Evolutionary conservation across 2,888 invertebrate species (phyloP), one percentile per base, ranked within the genome.

Genomic region (Augochlorella aurata): DNA sequence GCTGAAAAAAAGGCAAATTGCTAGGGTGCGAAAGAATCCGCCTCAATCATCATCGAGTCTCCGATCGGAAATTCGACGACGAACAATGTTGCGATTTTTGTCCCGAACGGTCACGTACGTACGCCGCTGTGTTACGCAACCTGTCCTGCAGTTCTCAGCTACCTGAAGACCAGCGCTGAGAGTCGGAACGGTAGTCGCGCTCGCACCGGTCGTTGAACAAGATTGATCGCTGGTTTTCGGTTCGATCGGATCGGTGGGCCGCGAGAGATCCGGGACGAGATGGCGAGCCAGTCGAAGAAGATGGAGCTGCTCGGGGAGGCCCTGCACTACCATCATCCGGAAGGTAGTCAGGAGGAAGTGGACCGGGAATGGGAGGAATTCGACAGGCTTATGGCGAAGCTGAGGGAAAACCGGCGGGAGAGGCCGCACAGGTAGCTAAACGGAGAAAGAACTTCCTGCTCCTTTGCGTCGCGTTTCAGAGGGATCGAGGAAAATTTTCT

Each of bases 321-420:
- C 49, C 90, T 91, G 38, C 91, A 89, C 29, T 79, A 74, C 50
- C 90, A 92, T 70, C 92, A 92, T 85, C 94, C 94, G 67, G 95
- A 95, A 83, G 94, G 94, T 24, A 94, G 94, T 86, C 94, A 94
- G 83, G 94, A 94, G 83, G 95, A 94, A 61, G 94, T 94, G 29
- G 95, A 95, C 88, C 94, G 94, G 85, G 95, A 95, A 91, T 95
- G 95, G 95, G 95, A 95, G 80, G 95, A 95, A 89, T 95, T 95
- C 87, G 94, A 94, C 21, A 94, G 95, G 84, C 91, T 95, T 52
- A 93, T 95, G 91, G 93, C 94, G 65, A 94, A 94, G 87, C 94
- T 94, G 85, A 92, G 92, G 84, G 92, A 91, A 81, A 93, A 91
- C 82, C 93, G 90, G 38, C 89, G 88, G 63, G 91, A 88, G 80